Base-by-base conservation (phyloP, 2,888 invertebrate species). In the Falcaria lacertinaria region DNA sequence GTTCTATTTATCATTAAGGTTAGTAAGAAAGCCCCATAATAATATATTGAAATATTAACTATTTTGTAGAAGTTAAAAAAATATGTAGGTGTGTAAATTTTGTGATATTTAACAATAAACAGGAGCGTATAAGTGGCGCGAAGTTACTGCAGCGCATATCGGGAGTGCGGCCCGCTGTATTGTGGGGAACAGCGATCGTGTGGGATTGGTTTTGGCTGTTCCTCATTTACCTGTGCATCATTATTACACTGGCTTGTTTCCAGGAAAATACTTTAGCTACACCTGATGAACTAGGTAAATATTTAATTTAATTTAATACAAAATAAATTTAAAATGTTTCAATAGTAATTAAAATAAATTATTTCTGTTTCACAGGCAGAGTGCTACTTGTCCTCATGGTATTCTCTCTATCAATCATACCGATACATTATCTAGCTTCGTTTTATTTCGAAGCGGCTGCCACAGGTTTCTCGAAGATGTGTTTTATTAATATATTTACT, bases 381-480 rank as follows among this genome's bases (percentile, higher is more conserved):
- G 88, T 94, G 46, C 85, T 94, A 37, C 58, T 93, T 1, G 76
- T 95, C 0, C 75, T 96, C 28, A 54, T 94, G 17, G 74, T 93
- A 39, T 96, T 95, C 74, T 94, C 93, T 0, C 87, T 92, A 70
- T 90, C 93, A 0, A 92, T 92, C 47, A 85, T 96, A 57, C 96
- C 96, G 0, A 72, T 94, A 43, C 93, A 93, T 61, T 96, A 96
- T 72, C 69, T 95, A 32, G 85, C 91, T 1, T 93, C 95, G 0
- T 93, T 93, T 68, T 74, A 91, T 41, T 96, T 96, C 68, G 89
- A 90, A 11, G 91, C 94, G 0, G 93, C 96, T 0, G 92, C 96
- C 0, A 92, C 94, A 0, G 96, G 95, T 0, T 95, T 93, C 72
- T 93, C 94, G 0, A 91, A 94, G 66, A 90, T 95, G 80, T 93